Evolutionary conservation across 1,140 invertebrate genomes (phyloP), one percentile per base, ranked within the genome.

Genomic region (Ceratosolen fusciceps): DNA sequence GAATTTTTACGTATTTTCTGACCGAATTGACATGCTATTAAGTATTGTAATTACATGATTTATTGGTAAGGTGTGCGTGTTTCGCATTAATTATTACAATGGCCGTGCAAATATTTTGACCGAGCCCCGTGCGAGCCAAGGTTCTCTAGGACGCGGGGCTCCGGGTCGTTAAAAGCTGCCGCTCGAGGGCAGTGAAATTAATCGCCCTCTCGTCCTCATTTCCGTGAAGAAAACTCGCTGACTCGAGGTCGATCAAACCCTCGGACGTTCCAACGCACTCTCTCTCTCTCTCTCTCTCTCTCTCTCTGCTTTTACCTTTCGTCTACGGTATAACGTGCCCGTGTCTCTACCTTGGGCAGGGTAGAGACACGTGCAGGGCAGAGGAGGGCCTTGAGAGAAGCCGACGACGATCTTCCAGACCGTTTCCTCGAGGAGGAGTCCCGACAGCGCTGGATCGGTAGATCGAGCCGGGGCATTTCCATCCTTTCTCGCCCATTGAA

Each of bases 401-500:
- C 21, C 31, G 31, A 31, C 31, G 31, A 31, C 21, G 60, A 62
- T 62, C 14, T 62, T 62, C 1, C 14, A 26, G 14, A 37, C 60
- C 49, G 12, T 52, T 14, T 52, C 16, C 4, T 31, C 14, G n/a
- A 16, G 16, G n/a, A 24, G 31, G 31, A 24, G 60, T 10, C 7
- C 19, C 31, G 0, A 37, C 60, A 21, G 31, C 16, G 34, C 60
- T 19, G 8, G 31, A 19, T 37, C 12, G 19, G 58, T 60, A 31
- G 58, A 60, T 60, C 34, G 9, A 4, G 16, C 52, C 58, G 12
- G n/a, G n/a, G 12, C 39, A 74, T 21, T 68, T 68, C 79, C 73
- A 80, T 76, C 81, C 76, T 80, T 83, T 83, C 83, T 71, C 83
- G 74, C 79, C 80, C 74, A 21, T 58, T 78, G 74, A 34, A 72